Evolutionary conservation across 1,140 invertebrate genomes (phyloP), one percentile per base, ranked within the genome.

Genomic region (Mya arenaria): DNA sequence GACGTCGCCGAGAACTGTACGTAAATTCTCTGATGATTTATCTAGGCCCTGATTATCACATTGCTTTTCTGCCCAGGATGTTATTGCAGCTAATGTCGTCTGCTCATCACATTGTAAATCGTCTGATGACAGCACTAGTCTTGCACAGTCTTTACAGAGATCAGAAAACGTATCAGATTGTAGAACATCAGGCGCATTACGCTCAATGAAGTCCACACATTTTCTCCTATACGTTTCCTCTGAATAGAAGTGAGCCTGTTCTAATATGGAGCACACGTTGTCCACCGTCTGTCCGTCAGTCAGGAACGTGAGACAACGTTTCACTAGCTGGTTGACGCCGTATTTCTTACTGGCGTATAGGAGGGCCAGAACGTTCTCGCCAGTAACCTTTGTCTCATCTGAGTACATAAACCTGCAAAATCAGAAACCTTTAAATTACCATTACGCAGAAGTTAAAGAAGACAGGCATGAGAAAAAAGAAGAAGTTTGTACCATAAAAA

Each of bases 261-360:
- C 88, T 4, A 89, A 62, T 23, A 88, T 86, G 28, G 83, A 63
- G 78, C 87, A 97, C 15, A 96, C 96, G 93, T 97, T 97, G 79
- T 97, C 96, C 23, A 95, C 94, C 25, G 95, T 94, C 34, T 97
- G 93, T 90, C 96, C 96, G 28, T 94, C 94, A 86, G 96, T 95
- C 13, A 97, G 92, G 91, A 96, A 97, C 86, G 96, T 95, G 1
- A 97, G 96, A 92, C 96, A 97, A 83, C 95, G 95, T 83, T 95
- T 95, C 88, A 96, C 96, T 65, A 97, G 91, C 15, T 95, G 95
- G 5, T 96, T 95, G 0, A 97, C 95, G 2, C 95, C 95, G 92
- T 97, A 97, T 87, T 97, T 97, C 88, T 97, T 97, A 15, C 96
- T 96, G 4, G 96, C 96, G 88, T 97, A 97, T 41, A 97, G 90